Base-by-base conservation (phyloP, 2,113 vertebrate genomes). In the Brachionichthys hirsutus region DNA sequence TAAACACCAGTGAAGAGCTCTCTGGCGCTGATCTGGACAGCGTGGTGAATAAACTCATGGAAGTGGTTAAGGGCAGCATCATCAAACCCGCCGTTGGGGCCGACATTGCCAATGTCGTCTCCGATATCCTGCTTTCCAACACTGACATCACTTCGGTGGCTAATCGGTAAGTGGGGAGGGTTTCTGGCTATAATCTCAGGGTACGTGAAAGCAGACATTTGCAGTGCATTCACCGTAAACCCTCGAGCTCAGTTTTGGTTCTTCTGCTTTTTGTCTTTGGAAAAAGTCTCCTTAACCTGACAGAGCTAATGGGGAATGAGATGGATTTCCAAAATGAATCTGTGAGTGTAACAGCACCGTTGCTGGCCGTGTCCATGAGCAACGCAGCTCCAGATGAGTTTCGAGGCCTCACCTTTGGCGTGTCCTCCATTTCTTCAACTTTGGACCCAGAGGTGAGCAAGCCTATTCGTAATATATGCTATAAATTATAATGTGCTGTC, bases 231-330 rank as follows among this genome's bases (percentile, higher is more conserved):
- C 1, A 48, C 34, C 13, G 2, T 35, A 42, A 2, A 11, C 22
- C 16, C 17, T 34, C 34, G 41, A 22, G 58, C 14, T 0, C 2
- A 2, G 10, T 9, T 24, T 22, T 10, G 18, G 14, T 10, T 44
- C n/a, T 22, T 13, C 20, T 12, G 19, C 35, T 43, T 60, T 68
- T 38, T 51, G 10, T 58, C 10, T 20, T 68, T 36, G 43, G 12
- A 44, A 70, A 45, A 84, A 98, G 95, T 47, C 86, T 97, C 68
- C 85, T 98, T 40, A 79, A 67, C 47, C 86, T 93, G 62, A 93
- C 86, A 0, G 91, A 95, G 9, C 80, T 19, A 34, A 68, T 92
- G 18, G 93, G 93, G 50, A 89, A 94, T 54, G 93, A 86, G 34
- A 81, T 94, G 83, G 48, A 84, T 11, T 94, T 92, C 68, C 10